phyloP scores from a whole-genome alignment of 2,888 invertebrate species.

The Diadegma fenestrale region DNA sequence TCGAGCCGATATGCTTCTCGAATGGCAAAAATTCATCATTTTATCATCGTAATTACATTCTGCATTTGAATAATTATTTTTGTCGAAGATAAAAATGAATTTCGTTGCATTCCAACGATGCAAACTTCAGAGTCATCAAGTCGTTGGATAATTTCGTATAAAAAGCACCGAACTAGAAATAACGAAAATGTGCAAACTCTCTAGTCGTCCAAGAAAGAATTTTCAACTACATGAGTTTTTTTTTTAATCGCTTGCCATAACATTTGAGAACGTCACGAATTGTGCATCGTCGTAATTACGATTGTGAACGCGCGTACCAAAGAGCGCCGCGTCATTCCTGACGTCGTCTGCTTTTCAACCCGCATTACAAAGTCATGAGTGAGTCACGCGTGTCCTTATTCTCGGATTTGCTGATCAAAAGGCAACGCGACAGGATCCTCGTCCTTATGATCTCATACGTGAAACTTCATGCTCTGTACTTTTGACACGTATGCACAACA shows the following conservation, averaged over 20 bases:
- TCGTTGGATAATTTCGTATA: neutral
- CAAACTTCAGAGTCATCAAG: too few relatives aligned
- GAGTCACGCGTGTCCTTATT: conserved; percentile 47
- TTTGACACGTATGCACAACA: conserved; percentile 1
- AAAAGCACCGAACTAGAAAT: neutral
- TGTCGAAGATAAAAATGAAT: too few relatives aligned
- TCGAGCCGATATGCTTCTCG: too few relatives aligned
- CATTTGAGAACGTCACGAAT: neutral
- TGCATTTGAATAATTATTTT: too few relatives aligned
- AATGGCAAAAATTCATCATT: too few relatives aligned
- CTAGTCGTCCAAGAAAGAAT: neutral
- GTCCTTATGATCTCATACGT: conserved; percentile 41
- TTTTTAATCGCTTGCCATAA: neutral
- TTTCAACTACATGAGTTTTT: neutral
- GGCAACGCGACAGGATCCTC: neutral
- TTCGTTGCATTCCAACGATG: too few relatives aligned
- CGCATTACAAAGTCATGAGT: conserved; percentile 27
- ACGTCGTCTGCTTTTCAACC: neutral
- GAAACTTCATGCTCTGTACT: conserved; percentile 31
- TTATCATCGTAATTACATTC: too few relatives aligned
- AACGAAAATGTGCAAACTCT: neutral
- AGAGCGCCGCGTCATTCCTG: conserved; percentile 22
- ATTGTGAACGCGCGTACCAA: neutral
- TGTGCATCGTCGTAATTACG: neutral
- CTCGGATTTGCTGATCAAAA: neutral